These are phyloP conservation scores for Lophotis ruficrista DNA, from an alignment of 2,113 vertebrate genomes.

Conservation along the genomic window DNA sequence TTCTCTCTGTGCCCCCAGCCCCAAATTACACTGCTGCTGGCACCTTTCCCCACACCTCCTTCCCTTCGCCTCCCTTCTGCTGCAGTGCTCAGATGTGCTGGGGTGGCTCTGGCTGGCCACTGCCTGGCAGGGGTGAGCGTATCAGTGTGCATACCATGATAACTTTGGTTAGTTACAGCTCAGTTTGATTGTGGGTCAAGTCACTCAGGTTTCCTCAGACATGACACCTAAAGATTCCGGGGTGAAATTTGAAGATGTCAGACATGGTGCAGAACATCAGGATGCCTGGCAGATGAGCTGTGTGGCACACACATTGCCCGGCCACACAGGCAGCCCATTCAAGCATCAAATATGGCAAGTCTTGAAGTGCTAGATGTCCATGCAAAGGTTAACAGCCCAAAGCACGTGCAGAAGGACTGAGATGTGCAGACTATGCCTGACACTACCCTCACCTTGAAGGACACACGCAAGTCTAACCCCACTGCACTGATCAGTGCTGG, in stretches of 20 bases:
- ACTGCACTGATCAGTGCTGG: not conserved
- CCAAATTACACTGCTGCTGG: not conserved
- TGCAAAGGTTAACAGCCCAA: not conserved
- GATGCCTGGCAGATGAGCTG: accelerated
- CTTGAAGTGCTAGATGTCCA: not conserved
- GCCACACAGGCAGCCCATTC: no score
- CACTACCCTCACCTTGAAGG: not conserved
- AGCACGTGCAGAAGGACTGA: not conserved
- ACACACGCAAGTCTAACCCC: not conserved
- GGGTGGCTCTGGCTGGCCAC: not conserved
- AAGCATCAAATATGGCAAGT: not conserved
- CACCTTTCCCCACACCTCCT: not conserved
- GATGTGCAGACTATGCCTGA: not conserved
- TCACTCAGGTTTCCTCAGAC: not conserved
- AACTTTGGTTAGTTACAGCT: not conserved
- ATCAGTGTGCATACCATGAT: accelerated
- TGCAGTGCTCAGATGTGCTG: not conserved
- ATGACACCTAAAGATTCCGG: not conserved
- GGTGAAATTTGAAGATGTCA: not conserved
- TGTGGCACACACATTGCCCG: not conserved
- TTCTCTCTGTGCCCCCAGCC: not conserved
- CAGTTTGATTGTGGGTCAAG: not conserved
- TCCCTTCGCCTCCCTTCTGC: not conserved
- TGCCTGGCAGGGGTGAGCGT: accelerated
- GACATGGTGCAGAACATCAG: not conserved